These are phyloP conservation scores for Adoxophyes honmai DNA, from an alignment of 1,140 invertebrate species.

Conservation along the genomic window DNA sequence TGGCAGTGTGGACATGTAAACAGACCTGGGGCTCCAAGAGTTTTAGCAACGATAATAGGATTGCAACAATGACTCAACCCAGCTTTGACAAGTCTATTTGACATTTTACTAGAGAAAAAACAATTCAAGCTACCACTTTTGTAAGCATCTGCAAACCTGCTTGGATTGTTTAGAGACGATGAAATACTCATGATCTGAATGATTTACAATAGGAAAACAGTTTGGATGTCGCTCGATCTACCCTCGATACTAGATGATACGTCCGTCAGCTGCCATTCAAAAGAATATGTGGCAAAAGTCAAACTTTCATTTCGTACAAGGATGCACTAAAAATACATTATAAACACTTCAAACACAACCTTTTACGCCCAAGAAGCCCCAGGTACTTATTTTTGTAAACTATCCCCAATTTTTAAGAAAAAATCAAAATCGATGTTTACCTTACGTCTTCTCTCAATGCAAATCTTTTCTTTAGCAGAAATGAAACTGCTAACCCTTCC, in stretches of 20 bases:
- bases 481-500: conserved; percentile 75
- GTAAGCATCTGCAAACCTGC: conserved; percentile 40
- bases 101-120: conserved; percentile 70
- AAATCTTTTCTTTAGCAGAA: conserved; percentile 77
- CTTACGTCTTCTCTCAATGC: conserved; percentile 75
- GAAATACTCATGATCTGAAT: conserved; percentile 29
- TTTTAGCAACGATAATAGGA: conserved; percentile 48
- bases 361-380: conserved; percentile 37
- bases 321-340: conserved; percentile 76
- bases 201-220: conserved; percentile 34
- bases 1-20: conserved; percentile 26
- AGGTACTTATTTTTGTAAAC: conserved; percentile 44
- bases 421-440: conserved; percentile 77
- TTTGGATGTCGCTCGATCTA: conserved; percentile 60
- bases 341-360: conserved; percentile 61
- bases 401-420: conserved; percentile 67
- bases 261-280: conserved; percentile 75
- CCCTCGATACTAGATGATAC: conserved; percentile 62
- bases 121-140: conserved; percentile 48
- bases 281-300: conserved; percentile 78
- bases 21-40: conserved; percentile 31
- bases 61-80: conserved; percentile 73
- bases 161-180: conserved; percentile 30
- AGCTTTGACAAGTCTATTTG: conserved; percentile 74
- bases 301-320: conserved; percentile 77